Base-by-base conservation (phyloP, 2,797 vertebrate genomes). In the Synanceia verrucosa region DNA sequence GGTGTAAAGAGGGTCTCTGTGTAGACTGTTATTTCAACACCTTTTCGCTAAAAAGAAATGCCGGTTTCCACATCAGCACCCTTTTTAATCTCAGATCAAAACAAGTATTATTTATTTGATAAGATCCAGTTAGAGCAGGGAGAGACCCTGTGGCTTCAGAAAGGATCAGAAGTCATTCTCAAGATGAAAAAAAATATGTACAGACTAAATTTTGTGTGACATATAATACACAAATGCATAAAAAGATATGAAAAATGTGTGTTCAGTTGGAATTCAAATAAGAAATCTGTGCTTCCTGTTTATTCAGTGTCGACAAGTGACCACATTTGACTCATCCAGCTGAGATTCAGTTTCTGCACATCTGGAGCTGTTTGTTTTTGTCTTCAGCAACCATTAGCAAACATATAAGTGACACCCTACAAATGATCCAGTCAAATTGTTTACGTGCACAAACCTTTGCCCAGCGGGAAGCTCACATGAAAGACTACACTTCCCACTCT, bases 1-100 rank as follows among this genome's bases (percentile, higher is more conserved):
- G 66, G 79, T 88, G 89, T 87, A 83, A 90, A 90, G 83, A 86
- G 83, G 76, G 64, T 24, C 67, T 73, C 69, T 71, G 78, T 75
- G 79, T 50, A 29, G 61, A 79, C 72, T 79, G 84, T 88, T 87
- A 81, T 88, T 92, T 90, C 80, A 85, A 81, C 84, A 89, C 78
- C 73, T 74, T 81, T 73, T 67, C 29, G 52, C 74, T 76, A 63
- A 79, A 65, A 88, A 88, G 70, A 77, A 83, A 73, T 65, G 60
- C 51, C 58, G 47, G 44, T 86, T 88, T 88, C 82, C 83, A 79
- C 86, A 78, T 79, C 68, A 44, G 70, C 77, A 67, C 75, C 75
- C 65, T 78, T 82, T 81, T 74, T 43, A 86, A 76, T 82, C 68
- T 84, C 64, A 36, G 58, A 81, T 74, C 78, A 83, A 81, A 81